These are phyloP conservation scores for Idaea straminata DNA, from an alignment of 2,888 invertebrate species.

Conservation along the genomic window DNA sequence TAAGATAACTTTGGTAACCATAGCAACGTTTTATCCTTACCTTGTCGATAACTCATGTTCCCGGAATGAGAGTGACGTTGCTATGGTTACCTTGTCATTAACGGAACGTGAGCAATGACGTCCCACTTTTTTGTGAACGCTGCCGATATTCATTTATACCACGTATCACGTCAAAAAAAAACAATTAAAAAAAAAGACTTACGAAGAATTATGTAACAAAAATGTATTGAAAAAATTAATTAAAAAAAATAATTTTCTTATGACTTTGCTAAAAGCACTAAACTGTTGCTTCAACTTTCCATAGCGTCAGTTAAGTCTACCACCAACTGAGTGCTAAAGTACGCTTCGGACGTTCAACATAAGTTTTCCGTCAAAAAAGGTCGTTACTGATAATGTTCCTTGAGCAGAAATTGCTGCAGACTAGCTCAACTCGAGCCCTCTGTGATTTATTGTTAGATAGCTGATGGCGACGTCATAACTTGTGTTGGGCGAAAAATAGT, in stretches of 20 bases:
- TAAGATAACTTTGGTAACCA: no score
- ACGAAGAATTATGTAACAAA: no score
- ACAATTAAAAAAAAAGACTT: no score
- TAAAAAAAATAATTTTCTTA: background rate
- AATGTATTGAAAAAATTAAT: no score
- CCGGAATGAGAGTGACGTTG: no score
- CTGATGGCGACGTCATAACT: slow-evolving; percentile 63
- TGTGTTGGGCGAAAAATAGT: slow-evolving; percentile 39
- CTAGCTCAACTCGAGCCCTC: slow-evolving; percentile 19
- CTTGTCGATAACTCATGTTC: no score
- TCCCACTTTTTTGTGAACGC: no score
- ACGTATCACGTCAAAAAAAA: no score
- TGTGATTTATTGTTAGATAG: slow-evolving; percentile 62
- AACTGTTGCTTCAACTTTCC: background rate
- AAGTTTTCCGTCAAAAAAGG: slow-evolving; percentile 43
- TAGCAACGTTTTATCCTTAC: no score
- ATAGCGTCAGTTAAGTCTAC: background rate
- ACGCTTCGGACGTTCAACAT: slow-evolving; percentile 18
- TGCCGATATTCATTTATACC: no score
- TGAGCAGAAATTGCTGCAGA: slow-evolving; percentile 39
- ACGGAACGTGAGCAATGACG: no score
- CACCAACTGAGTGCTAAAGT: background rate
- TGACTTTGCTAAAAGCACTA: background rate
- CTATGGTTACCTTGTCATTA: no score
- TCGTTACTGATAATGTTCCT: slow-evolving; percentile 56